A percentile compares a stretch with the other conserved stretches of the same genome.
These are phyloP conservation scores for Notodonta dromedarius DNA, from an alignment of 2,888 invertebrate genomes.

Conservation along the genomic window DNA sequence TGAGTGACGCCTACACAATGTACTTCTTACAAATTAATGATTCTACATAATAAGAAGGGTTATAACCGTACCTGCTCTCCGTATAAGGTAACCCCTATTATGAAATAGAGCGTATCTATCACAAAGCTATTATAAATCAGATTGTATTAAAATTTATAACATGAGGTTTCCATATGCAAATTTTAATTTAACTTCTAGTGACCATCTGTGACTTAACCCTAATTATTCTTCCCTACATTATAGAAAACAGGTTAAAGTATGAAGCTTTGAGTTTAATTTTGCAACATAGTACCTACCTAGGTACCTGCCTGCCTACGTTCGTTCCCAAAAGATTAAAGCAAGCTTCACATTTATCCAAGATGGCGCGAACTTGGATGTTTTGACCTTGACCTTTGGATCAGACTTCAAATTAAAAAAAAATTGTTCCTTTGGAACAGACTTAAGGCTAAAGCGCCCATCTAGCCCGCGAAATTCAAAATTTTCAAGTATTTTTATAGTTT, in stretches of 20 bases:
- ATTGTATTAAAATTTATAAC: constrained; percentile 8
- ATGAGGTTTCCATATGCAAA: constrained; percentile 47
- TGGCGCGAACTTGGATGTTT: neutral
- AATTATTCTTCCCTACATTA: constrained; percentile 10
- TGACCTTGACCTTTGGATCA: constrained; percentile 1
- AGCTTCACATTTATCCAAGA: neutral
- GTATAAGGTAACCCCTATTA: too few species aligned
- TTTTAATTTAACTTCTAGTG: constrained; percentile 42
- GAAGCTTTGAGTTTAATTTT: neutral
- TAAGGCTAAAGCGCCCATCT: too few species aligned
- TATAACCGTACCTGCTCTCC: too few species aligned
- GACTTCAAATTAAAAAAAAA: neutral
- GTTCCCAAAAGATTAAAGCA: neutral
- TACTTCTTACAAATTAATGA: too few species aligned
- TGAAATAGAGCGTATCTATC: too few species aligned
- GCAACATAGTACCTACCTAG: neutral
- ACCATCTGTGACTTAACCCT: constrained; percentile 36
- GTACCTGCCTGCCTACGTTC: neutral
- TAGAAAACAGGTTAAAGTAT: constrained; percentile 9
- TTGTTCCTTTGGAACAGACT: too few species aligned
- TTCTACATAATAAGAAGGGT: too few species aligned
- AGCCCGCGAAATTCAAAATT: too few species aligned
- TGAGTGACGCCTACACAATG: too few species aligned
- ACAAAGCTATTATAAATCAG: too few species aligned
- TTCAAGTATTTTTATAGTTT: too few species aligned